These are phyloP conservation scores for Spodoptera exigua DNA, from an alignment of 2,888 invertebrate genomes.

Conservation along the genomic window DNA sequence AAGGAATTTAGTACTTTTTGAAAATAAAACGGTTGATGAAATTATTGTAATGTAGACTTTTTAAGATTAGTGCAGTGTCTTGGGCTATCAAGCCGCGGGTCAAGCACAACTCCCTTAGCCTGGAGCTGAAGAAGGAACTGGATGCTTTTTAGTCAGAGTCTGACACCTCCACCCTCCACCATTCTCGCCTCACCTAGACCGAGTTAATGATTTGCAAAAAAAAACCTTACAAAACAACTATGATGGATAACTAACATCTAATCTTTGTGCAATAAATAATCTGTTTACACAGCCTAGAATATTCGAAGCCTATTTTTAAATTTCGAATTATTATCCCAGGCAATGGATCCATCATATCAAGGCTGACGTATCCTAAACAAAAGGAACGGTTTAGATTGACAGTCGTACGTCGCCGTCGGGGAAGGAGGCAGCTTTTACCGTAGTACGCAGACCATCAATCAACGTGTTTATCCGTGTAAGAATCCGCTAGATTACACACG, in stretches of 20 bases:
- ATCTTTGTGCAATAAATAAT: too few relatives aligned
- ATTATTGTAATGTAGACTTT: too few relatives aligned
- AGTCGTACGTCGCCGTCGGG: slow-evolving; percentile 1
- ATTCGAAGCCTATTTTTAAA: slow-evolving; percentile 6
- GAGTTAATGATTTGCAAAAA: too few relatives aligned
- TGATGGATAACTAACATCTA: too few relatives aligned
- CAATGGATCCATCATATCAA: slow-evolving; percentile 13
- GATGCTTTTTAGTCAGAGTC: too few relatives aligned
- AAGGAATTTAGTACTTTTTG: slow-evolving; percentile 1
- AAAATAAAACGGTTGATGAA: background rate
- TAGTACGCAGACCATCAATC: slow-evolving; percentile 30
- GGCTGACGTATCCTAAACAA: slow-evolving; percentile 9
- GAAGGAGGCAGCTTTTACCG: slow-evolving; percentile 9
- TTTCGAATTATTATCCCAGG: slow-evolving; percentile 1
- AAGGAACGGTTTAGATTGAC: slow-evolving; percentile 19
- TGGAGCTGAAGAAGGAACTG: too few relatives aligned
- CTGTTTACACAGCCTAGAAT: background rate
- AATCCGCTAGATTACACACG: slow-evolving; percentile 14
- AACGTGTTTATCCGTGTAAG: slow-evolving; percentile 13
- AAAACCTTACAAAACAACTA: too few relatives aligned
- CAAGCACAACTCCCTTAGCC: too few relatives aligned
- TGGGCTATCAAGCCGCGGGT: too few relatives aligned
- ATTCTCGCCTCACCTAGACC: too few relatives aligned
- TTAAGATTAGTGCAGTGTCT: too few relatives aligned
- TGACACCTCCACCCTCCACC: too few relatives aligned